Evolutionary conservation across 2,888 invertebrate genomes (phyloP), one percentile per base, ranked within the genome.

Genomic region (Blera fallax): DNA sequence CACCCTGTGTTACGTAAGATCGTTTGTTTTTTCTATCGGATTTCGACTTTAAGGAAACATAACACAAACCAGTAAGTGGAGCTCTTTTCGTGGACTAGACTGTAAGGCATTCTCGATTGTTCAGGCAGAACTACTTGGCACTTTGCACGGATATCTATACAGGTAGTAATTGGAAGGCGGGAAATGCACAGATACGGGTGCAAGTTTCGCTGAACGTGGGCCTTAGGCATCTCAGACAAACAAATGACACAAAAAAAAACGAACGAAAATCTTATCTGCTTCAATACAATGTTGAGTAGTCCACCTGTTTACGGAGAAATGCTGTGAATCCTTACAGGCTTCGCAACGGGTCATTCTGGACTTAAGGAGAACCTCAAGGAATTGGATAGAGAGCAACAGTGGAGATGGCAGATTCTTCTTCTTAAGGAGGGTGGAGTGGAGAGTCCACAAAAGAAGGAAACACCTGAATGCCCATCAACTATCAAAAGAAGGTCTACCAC

Each of bases 41-140:
- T 52, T 27, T 52, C 21, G n/a, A n/a, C 5, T 27, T 69, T 27
- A n/a, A 78, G 70, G 78, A 70, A 78, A 70, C 7, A 3, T 45
- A 18, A 69, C 43, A 11, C 7, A 27, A 67, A 67, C 52, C n/a
- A 18, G 67, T 16, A 24, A 2, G 50, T 14, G 10, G n/a, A 1
- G 14, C n/a, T 24, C 14, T 8, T 32, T 48, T 14, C n/a, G 6
- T 24, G 24, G 21, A 37, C 50, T 50, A 24, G 50, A 37, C 58
- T 45, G 11, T 29, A 54, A 24, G 45, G 56, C 56, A 24, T 45
- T 56, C 56, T 58, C 24, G 11, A 21, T 70, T n/a, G 14, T 43
- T 56, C 45, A 32, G 29, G 58, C 45, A 45, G 56, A 70, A 70
- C 54, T 52, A 27, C 50, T 52, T 5, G 6, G 27, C 29, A 52